Percentiles rank a stretch among this genome's conserved stretches.
These are phyloP conservation scores for Heterodera filipjevi DNA, from an alignment of 2,888 invertebrate species.

Conservation along the genomic window DNA sequence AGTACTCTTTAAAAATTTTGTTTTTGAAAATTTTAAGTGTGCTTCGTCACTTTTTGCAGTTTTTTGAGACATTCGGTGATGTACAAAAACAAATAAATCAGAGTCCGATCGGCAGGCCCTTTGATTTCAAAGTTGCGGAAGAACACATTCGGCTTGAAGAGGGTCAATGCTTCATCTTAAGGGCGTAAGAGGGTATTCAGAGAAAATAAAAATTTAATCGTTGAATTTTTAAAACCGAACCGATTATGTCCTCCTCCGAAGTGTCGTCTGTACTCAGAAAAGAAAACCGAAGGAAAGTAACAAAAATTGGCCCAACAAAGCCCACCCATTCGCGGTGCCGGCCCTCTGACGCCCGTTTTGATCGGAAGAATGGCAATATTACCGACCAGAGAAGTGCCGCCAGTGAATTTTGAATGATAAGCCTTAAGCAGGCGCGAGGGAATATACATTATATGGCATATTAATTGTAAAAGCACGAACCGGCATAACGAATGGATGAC, in stretches of 20 bases:
- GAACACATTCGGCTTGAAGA: constrained; percentile 98
- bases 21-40: constrained; percentile 9
- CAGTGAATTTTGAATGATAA: constrained; percentile 87
- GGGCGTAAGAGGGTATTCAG: not conserved
- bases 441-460: not conserved
- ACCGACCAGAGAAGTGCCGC: constrained; percentile 75
- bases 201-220: constrained; percentile 15
- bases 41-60: constrained; percentile 10
- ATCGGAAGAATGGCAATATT: constrained; percentile 91
- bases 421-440: constrained; percentile 76
- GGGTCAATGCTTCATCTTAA: constrained; percentile 82
- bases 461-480: constrained; percentile 11
- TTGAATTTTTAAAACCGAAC: not conserved
- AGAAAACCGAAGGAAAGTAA: not conserved
- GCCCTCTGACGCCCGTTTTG: constrained; percentile 86
- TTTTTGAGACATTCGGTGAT: constrained; percentile 85
- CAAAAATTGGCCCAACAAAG: not conserved
- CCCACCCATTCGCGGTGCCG: constrained; percentile 75
- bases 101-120: constrained; percentile 92
- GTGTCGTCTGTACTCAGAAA: constrained; percentile 11
- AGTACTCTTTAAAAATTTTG: constrained; percentile 71
- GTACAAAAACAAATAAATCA: constrained; percentile 95
- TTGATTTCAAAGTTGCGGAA: constrained; percentile 98
- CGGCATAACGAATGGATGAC: constrained; percentile 12
- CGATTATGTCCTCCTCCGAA: constrained; percentile 13